A percentile compares a stretch with the other conserved stretches of the same genome.
These are phyloP conservation scores for Pteropus alecto DNA, from an alignment of 2,113 vertebrate genomes.

Conservation along the genomic window DNA sequence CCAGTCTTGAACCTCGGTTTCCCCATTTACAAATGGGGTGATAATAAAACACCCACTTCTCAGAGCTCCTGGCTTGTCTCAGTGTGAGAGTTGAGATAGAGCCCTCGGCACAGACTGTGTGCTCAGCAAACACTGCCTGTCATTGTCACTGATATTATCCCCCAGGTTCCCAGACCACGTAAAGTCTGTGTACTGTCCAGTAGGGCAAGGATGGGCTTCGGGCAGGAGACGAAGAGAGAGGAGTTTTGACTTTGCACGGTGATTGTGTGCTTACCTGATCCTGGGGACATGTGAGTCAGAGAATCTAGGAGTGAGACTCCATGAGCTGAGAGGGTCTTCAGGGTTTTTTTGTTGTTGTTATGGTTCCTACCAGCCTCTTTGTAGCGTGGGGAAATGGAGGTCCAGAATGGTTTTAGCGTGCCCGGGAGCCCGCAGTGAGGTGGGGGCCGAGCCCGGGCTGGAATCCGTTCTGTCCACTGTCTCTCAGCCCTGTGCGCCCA, in stretches of 20 bases:
- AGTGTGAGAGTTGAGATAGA: accelerated
- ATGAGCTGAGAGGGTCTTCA: no score
- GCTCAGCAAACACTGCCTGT: not conserved
- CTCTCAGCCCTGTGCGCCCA: not conserved
- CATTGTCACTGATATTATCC: not conserved
- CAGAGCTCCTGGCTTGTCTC: not conserved
- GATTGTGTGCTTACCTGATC: not conserved
- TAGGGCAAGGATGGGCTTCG: not conserved
- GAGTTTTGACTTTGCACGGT: not conserved
- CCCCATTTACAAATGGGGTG: not conserved
- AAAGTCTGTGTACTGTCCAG: no score
- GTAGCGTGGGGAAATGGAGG: not conserved
- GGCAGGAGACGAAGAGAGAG: not conserved
- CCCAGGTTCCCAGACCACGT: not conserved
- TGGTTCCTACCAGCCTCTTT: not conserved
- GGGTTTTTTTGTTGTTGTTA: not conserved
- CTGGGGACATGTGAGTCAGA: not conserved
- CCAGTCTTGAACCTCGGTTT: not conserved
- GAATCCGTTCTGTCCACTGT: not conserved
- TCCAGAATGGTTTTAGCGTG: not conserved
- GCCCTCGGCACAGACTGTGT: not conserved
- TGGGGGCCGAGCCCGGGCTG: not conserved
- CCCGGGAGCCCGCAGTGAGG: not conserved
- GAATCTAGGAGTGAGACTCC: not conserved
- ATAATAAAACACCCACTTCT: not conserved